A percentile compares a stretch with the other conserved stretches of the same genome.
Conservation (phyloP, 2,797 vertebrate genomes). For the Gymnocypris eckloni region DNA sequence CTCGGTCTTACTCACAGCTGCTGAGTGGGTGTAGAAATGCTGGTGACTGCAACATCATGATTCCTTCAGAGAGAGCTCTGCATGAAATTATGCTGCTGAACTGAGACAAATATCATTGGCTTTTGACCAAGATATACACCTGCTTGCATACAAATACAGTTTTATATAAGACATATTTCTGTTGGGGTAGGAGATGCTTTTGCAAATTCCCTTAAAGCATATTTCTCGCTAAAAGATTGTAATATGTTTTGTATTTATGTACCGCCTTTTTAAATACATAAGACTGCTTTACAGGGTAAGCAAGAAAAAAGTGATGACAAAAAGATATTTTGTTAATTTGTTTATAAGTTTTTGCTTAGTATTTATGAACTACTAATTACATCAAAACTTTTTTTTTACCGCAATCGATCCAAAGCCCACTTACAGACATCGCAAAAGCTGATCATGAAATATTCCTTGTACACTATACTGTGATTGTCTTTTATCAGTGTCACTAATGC, state of each 20-base stretch:
- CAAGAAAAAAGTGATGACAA: conserved; percentile 32
- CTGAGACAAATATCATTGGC: conserved; percentile 26
- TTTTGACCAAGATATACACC: conserved; percentile 18
- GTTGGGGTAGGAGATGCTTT: neutral
- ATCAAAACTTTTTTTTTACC: conserved; percentile 12
- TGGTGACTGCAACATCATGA: conserved; percentile 29
- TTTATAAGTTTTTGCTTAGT: conserved; percentile 25
- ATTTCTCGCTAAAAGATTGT: neutral
- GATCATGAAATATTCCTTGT: conserved; percentile 24
- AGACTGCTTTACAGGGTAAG: neutral
- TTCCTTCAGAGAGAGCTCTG: conserved; percentile 33
- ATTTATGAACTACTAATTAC: conserved; percentile 30
- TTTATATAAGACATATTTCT: neutral
- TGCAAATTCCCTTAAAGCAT: neutral
- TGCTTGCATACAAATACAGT: neutral
- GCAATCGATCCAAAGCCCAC: neutral
- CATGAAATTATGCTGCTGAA: conserved; percentile 24
- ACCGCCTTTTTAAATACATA: neutral
- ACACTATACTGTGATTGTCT: neutral
- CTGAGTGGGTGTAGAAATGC: conserved; percentile 37
- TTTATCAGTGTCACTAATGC: neutral
- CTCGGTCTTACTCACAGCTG: conserved; percentile 33
- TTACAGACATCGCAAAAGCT: conserved; percentile 4
- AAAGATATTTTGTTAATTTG: conserved; percentile 29
- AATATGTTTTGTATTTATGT: neutral